Evolutionary conservation across 2,797 vertebrate genomes (phyloP).

Genomic region (Pteropus rufus): DNA sequence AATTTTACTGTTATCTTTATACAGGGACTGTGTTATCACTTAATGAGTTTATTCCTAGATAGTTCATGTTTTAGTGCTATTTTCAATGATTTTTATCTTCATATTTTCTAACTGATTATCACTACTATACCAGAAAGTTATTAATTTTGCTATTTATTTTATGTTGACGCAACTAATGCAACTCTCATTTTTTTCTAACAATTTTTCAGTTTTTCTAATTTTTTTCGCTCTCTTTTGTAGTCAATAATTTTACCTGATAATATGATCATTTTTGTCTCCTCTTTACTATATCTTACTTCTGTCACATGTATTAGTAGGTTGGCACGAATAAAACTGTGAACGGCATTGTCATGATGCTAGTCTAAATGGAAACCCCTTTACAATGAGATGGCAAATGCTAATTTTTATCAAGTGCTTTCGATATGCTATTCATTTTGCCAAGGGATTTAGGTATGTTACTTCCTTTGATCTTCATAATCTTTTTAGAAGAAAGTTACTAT

Average conservation of each 20-base stretch:
- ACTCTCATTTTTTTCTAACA: background rate
- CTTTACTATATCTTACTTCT: background rate
- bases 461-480: background rate
- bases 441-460: background rate
- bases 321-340: background rate
- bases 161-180: background rate
- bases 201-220: background rate
- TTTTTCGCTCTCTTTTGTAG: background rate
- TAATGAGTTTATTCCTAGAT: constrained; percentile 3
- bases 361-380: background rate
- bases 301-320: background rate
- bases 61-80: background rate
- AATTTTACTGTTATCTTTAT: background rate
- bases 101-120: constrained; percentile 32
- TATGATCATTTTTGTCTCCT: background rate
- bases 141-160: constrained; percentile 1
- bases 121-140: background rate
- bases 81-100: constrained; percentile 18
- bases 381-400: background rate
- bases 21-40: background rate
- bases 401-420: background rate
- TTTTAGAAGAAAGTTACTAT: background rate
- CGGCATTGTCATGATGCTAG: background rate
- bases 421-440: background rate
- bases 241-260: background rate